Conservation (phyloP, 2,797 vertebrate genomes). For the Cirrhinus molitorella region DNA sequence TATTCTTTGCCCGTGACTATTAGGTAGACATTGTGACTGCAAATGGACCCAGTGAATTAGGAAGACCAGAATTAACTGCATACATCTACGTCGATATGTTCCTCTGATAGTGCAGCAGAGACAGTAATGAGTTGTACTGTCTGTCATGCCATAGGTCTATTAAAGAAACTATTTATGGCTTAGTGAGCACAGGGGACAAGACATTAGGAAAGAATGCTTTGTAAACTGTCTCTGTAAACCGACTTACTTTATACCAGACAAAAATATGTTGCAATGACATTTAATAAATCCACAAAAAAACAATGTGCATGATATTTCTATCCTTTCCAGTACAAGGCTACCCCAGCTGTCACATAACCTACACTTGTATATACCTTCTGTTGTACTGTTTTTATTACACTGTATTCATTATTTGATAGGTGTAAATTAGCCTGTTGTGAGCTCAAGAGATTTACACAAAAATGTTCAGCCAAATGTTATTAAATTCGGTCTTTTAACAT, state of each 20-base stretch:
- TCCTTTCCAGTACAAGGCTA: constrained; percentile 3
- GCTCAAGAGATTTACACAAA: not conserved
- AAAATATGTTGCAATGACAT: not conserved
- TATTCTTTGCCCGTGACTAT: constrained; percentile 22
- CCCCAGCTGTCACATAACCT: constrained; percentile 16
- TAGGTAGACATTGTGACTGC: constrained; percentile 30
- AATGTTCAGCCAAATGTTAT: constrained; percentile 22
- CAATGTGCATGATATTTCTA: constrained; percentile 16
- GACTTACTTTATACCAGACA: not conserved
- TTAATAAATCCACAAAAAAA: not conserved
- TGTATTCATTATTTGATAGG: not conserved
- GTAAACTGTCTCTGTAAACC: constrained; percentile 13
- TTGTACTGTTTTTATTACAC: constrained; percentile 15
- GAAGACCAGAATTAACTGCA: constrained; percentile 19
- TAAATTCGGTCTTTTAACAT: constrained; percentile 14
- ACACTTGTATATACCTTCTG: constrained; percentile 16
- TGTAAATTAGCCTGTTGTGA: constrained; percentile 22
- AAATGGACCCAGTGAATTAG: constrained; percentile 25
- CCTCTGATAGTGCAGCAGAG: constrained; percentile 26
- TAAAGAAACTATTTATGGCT: constrained; percentile 31
- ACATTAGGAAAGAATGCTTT: constrained; percentile 56
- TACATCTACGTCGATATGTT: constrained; percentile 20
- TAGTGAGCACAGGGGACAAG: not conserved
- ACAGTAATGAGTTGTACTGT: constrained; percentile 22
- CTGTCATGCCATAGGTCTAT: constrained; percentile 21